Conservation (phyloP, 2,797 vertebrate genomes). For the Pseudochirops cupreus region DNA sequence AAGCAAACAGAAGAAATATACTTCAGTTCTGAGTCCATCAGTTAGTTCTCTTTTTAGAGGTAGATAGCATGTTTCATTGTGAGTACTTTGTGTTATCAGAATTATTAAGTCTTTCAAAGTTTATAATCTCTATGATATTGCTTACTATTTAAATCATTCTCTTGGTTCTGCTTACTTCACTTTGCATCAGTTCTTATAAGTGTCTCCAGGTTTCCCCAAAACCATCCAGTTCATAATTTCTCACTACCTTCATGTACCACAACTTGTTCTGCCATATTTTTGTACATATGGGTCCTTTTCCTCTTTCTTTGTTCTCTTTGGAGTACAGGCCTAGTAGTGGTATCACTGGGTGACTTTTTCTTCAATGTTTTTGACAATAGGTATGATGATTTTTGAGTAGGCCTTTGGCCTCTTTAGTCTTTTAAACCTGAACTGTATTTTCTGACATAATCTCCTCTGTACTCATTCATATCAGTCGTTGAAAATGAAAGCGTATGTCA, state of each 20-base stretch:
- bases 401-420: neutral
- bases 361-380: neutral
- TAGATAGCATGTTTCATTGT: too few relatives aligned
- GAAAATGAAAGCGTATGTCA: neutral
- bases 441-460: neutral
- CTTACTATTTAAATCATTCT: neutral
- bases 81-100: too few relatives aligned
- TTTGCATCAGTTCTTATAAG: too few relatives aligned
- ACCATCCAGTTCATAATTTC: neutral
- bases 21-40: too few relatives aligned
- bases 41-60: too few relatives aligned
- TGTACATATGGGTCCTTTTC: neutral
- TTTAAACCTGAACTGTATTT: neutral
- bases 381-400: neutral
- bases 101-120: too few relatives aligned
- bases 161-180: neutral
- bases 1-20: too few relatives aligned
- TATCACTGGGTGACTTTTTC: neutral
- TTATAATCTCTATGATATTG: too few relatives aligned
- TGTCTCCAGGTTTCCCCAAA: neutral
- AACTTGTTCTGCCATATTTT: neutral
- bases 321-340: neutral
- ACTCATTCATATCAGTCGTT: neutral
- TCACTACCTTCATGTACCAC: neutral
- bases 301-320: neutral